phyloP scores from a whole-genome alignment of 1,140 invertebrate species.

The Neocloeon triangulifer region DNA sequence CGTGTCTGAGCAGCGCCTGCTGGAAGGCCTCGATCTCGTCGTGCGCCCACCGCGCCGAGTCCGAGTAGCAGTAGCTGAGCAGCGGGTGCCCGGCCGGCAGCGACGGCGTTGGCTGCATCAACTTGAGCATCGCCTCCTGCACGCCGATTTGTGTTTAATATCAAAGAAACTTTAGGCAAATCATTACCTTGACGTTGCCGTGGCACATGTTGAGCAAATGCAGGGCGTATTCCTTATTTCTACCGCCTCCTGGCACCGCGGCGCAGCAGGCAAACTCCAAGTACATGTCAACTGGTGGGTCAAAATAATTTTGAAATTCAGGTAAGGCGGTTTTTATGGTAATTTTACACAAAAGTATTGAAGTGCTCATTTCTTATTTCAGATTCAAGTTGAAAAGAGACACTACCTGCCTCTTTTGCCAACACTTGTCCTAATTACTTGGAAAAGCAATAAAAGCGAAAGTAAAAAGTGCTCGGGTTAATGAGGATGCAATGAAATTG shows the following conservation, averaged over 20 bases:
- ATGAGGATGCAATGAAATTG: too few species aligned
- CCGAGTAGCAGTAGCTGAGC: conserved; percentile 43
- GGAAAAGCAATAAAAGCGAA: too few species aligned
- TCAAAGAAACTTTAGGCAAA: too few species aligned
- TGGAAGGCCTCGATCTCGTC: conserved; percentile 76
- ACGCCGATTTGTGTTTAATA: conserved; percentile 10
- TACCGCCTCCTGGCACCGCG: conserved; percentile 67
- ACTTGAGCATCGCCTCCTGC: conserved; percentile 55
- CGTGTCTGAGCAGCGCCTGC: conserved; percentile 62
- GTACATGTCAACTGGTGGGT: conserved; percentile 50
- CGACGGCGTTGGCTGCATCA: conserved; percentile 51
- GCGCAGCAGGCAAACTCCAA: conserved; percentile 84
- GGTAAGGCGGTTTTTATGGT: too few species aligned
- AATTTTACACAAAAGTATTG: too few species aligned
- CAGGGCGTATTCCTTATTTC: conserved; percentile 85
- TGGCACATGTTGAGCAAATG: conserved; percentile 67
- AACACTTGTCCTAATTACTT: too few species aligned
- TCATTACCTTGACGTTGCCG: conserved; percentile 70
- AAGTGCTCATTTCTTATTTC: too few species aligned
- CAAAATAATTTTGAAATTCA: too few species aligned
- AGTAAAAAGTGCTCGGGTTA: too few species aligned
- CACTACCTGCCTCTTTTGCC: too few species aligned
- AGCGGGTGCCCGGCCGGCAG: conserved; percentile 53
- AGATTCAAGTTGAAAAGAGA: too few species aligned
- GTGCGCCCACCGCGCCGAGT: conserved; percentile 57